These are phyloP conservation scores for Tachina fera DNA, from an alignment of 2,888 invertebrate species.

Conservation along the genomic window DNA sequence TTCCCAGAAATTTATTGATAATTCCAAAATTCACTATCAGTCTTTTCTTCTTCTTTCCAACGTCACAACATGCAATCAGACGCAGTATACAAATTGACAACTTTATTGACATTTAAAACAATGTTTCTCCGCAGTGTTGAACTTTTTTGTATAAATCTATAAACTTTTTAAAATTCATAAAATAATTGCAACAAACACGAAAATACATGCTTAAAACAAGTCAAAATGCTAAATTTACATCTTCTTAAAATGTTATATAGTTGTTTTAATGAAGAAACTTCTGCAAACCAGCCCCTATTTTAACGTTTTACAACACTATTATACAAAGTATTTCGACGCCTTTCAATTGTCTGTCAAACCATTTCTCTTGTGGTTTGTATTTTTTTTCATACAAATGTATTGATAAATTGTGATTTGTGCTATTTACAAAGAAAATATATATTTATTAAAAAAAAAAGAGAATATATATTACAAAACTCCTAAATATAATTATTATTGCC, in stretches of 20 bases:
- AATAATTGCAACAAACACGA: neutral
- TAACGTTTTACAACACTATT: conserved; percentile 60
- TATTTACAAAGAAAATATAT: neutral
- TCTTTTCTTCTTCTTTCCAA: conserved; percentile 32
- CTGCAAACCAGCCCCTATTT: neutral
- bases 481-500: neutral
- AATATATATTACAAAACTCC: neutral
- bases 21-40: conserved; percentile 25
- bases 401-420: conserved; percentile 38
- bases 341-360: conserved; percentile 58
- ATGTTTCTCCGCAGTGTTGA: conserved; percentile 6
- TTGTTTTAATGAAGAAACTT: neutral
- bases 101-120: conserved; percentile 22
- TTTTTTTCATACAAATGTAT: neutral
- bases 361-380: conserved; percentile 61
- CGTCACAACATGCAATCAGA: conserved; percentile 43
- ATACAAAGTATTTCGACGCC: conserved; percentile 42
- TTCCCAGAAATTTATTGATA: conserved; percentile 4
- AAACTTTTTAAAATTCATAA: neutral
- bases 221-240: neutral
- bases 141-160: neutral
- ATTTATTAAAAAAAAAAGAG: neutral
- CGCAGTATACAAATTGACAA: conserved; percentile 31
- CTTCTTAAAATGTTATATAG: neutral
- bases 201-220: neutral